Conservation (phyloP, 2,113 vertebrate species). For the Phasianus colchicus region DNA sequence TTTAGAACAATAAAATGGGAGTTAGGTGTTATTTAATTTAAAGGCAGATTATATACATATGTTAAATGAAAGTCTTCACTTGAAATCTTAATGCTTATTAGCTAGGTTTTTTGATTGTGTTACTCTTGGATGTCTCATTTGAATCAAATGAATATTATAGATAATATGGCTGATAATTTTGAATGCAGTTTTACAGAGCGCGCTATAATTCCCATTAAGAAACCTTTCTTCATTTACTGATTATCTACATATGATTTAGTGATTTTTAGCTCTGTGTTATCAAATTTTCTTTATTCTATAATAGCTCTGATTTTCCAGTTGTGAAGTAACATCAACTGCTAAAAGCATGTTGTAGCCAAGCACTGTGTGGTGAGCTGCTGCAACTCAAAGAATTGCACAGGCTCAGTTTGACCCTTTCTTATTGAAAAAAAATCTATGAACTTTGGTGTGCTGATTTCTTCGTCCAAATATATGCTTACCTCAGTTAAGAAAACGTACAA, state of each 20-base stretch:
- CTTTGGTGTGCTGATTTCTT: conserved; percentile 20
- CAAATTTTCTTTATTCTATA: conserved; percentile 51
- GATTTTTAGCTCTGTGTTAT: conserved; percentile 29
- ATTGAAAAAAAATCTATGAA: not conserved
- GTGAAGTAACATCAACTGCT: conserved; percentile 44
- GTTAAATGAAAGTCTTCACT: not conserved
- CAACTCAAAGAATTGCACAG: not conserved
- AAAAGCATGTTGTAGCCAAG: conserved; percentile 35
- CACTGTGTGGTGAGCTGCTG: conserved; percentile 26
- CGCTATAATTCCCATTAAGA: not conserved
- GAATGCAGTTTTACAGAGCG: not conserved
- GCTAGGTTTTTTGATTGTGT: not conserved
- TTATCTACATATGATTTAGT: not conserved
- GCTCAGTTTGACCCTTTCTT: not conserved
- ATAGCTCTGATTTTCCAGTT: conserved; percentile 54
- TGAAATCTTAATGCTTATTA: not conserved
- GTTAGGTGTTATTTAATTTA: not conserved
- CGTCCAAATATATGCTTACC: not conserved
- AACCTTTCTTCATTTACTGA: not conserved
- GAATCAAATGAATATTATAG: not conserved
- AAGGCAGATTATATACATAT: not conserved
- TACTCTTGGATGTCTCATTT: conserved; percentile 1
- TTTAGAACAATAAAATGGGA: not conserved
- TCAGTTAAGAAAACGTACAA: not conserved
- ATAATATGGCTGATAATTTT: not conserved